Base-by-base conservation (phyloP, 2,797 vertebrate genomes). In the Yasuhikotakia modesta region DNA sequence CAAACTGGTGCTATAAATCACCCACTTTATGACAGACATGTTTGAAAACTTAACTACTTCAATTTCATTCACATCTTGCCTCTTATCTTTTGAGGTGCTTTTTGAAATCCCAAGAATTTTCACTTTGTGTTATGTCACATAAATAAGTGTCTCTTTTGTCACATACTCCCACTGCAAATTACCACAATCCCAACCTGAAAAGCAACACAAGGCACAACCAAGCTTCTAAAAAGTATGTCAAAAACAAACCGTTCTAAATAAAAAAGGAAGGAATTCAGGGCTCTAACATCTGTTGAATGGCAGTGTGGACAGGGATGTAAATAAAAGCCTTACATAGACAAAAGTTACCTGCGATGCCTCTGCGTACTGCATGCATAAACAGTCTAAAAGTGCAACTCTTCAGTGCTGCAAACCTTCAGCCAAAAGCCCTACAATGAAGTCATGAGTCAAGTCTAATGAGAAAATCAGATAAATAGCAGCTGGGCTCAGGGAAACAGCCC, bases 401-500 rank as follows among this genome's bases (percentile, higher is more conserved):
- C 81, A 74, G 83, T 78, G 58, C 63, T 65, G 85, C 79, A 78
- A 83, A 61, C 71, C 77, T 76, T 82, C 77, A 89, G 92, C 91
- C 91, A 92, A 90, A 87, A 84, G 76, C 89, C 80, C 90, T 84
- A 93, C 90, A 92, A 92, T 91, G 86, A 92, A 91, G 88, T 87
- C 90, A 93, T 93, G 91, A 92, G 92, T 93, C 92, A 93, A 92
- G 85, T 84, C 88, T 93, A 92, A 94, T 93, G 92, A 92, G 90
- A 91, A 92, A 92, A 94, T 93, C 93, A 92, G 92, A 96, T 90
- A 91, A 94, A 94, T 93, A 90, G 87, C 90, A 92, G 90, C 88
- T 92, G 90, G 87, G 90, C 87, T 86, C 64, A 70, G 81, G 88
- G 90, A 92, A 91, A 90, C 85, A 76, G 87, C 67, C 83, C 86